Conservation (phyloP, 2,888 invertebrate species). For the Rhogogaster chlorosoma region DNA sequence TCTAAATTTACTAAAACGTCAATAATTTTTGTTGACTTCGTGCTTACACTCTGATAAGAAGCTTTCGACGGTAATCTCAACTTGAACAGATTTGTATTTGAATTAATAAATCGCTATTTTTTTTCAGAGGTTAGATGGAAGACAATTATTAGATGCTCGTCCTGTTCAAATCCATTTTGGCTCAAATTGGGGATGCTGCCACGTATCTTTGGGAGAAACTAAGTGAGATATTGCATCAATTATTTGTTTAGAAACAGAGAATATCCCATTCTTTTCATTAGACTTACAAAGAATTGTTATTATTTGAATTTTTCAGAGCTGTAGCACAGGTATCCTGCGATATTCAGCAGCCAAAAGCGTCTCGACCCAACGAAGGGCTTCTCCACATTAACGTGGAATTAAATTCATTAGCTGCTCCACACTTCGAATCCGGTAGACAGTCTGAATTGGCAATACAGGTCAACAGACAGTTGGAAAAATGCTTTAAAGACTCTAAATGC, state of each 20-base stretch:
- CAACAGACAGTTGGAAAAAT: constrained; percentile 91
- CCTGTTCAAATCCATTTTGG: constrained; percentile 87
- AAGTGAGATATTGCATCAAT: constrained; percentile 79
- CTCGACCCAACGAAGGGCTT: constrained; percentile 93
- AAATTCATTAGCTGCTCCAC: constrained; percentile 91
- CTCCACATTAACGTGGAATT: constrained; percentile 93
- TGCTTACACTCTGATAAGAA: background rate
- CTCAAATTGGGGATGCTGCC: constrained; percentile 90
- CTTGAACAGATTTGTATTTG: background rate
- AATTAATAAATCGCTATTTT: constrained; percentile 54
- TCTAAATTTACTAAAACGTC: background rate
- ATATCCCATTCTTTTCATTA: background rate
- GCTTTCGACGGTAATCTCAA: background rate
- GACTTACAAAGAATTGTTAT: constrained; percentile 22
- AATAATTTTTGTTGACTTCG: background rate
- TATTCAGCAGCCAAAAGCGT: constrained; percentile 90
- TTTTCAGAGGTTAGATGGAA: constrained; percentile 89
- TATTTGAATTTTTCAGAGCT: constrained; percentile 81
- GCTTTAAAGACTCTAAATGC: constrained; percentile 94
- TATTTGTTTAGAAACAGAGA: background rate
- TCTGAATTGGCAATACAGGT: constrained; percentile 87
- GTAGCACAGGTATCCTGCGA: constrained; percentile 94
- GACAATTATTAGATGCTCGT: constrained; percentile 87
- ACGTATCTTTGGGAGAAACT: constrained; percentile 89
- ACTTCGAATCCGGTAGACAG: constrained; percentile 89